Conservation (phyloP, 2,113 vertebrate species). For the Clinocottus analis region DNA sequence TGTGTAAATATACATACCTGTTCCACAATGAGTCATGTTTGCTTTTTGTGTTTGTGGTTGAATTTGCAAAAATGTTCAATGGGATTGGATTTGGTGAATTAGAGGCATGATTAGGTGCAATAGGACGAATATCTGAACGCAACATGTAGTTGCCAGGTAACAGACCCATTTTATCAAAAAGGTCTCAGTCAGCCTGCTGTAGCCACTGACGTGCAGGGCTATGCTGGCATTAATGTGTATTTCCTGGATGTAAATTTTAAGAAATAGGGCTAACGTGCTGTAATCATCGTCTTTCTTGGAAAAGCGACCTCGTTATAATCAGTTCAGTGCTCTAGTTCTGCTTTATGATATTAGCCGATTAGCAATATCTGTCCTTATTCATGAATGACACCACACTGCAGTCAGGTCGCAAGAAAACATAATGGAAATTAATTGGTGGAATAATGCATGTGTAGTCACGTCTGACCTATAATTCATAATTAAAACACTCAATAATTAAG, state of each 20-base stretch:
- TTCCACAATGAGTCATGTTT: background rate
- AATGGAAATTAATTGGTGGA: constrained; percentile 22
- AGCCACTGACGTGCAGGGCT: background rate
- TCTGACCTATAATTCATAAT: constrained; percentile 67
- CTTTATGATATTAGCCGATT: background rate
- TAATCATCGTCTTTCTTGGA: background rate
- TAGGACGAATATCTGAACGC: background rate
- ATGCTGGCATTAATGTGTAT: background rate
- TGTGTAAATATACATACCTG: background rate
- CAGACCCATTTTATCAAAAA: constrained; percentile 1
- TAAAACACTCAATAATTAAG: constrained; percentile 59
- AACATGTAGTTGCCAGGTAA: constrained; percentile 32
- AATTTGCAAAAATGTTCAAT: background rate
- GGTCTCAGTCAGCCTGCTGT: background rate
- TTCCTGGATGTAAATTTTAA: constrained; percentile 4
- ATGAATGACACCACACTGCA: background rate
- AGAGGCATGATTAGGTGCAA: background rate
- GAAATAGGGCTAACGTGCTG: background rate
- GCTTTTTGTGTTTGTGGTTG: background rate
- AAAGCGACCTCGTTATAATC: background rate
- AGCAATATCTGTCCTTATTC: background rate
- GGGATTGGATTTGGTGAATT: background rate
- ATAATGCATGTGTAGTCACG: constrained; percentile 63
- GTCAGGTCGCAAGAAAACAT: background rate
- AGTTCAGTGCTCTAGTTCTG: background rate